Evolutionary conservation across 37 sponge, comb jelly and placozoan species (phyloP).

Genomic region (Oopsacas minuta): DNA sequence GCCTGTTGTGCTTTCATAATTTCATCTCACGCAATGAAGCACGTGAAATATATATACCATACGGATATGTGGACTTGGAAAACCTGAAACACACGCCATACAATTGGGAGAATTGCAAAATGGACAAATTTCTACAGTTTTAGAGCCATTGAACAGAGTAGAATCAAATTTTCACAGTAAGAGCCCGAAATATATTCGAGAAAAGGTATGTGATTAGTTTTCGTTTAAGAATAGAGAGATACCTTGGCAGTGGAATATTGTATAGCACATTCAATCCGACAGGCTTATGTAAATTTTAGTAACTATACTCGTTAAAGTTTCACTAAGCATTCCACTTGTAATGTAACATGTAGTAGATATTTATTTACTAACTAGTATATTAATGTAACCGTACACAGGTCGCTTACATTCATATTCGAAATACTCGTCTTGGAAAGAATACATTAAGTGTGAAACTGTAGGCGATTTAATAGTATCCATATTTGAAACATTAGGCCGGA

Average conservation of each 20-base stretch:
- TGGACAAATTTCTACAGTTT: neutral
- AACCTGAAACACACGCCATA: neutral
- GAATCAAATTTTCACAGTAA: neutral
- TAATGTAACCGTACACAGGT: neutral
- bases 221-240: neutral
- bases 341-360: neutral
- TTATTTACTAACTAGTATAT: neutral
- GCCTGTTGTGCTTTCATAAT: slow-evolving; percentile 7
- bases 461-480: no score
- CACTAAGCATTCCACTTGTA: no score
- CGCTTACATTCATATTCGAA: neutral
- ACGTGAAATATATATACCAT: neutral
- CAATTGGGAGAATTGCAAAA: neutral
- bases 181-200: neutral
- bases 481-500: no score
- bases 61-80: neutral
- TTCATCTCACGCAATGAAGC: neutral
- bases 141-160: neutral
- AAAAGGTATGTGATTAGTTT: neutral
- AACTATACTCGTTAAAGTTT: no score
- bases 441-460: no score
- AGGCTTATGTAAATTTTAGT: no score
- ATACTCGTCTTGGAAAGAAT: neutral
- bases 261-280: neutral
- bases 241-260: neutral